Evolutionary conservation across 2,113 vertebrate genomes (phyloP).

Genomic region (Rhizomys pruinosus): DNA sequence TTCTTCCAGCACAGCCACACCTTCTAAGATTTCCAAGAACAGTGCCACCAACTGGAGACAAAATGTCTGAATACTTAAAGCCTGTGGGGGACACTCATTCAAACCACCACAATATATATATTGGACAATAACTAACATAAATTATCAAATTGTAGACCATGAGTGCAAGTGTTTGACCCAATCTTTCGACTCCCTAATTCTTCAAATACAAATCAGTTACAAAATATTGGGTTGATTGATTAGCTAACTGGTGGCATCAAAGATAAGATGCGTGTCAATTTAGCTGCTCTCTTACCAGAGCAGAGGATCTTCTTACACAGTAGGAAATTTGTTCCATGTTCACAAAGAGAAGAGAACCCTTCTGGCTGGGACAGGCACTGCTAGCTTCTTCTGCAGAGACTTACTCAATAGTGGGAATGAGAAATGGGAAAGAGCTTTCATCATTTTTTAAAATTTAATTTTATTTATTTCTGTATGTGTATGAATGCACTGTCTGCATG

Average conservation of each 20-base stretch:
- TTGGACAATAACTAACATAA: no score
- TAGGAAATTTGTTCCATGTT: background rate
- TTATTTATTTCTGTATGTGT: no score
- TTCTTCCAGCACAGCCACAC: no score
- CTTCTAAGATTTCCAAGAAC: no score
- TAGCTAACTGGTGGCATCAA: conserved; percentile 10
- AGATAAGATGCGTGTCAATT: background rate
- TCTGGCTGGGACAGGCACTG: background rate
- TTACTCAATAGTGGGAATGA: background rate
- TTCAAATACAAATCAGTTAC: background rate
- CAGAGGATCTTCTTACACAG: background rate
- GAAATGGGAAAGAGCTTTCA: background rate
- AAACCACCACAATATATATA: no score
- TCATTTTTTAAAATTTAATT: no score
- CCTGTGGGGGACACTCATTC: no score
- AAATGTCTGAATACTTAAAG: no score
- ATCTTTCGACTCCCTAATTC: background rate
- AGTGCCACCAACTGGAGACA: no score
- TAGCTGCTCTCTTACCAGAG: background rate
- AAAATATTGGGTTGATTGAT: background rate
- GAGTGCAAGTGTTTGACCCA: background rate
- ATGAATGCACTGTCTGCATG: no score
- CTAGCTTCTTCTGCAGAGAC: background rate
- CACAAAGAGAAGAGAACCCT: background rate
- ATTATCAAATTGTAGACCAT: background rate